A percentile compares a stretch with the other conserved stretches of the same genome.
phyloP scores from a whole-genome alignment of 2,888 invertebrate genomes.

The Chymomyza caudatula region DNA sequence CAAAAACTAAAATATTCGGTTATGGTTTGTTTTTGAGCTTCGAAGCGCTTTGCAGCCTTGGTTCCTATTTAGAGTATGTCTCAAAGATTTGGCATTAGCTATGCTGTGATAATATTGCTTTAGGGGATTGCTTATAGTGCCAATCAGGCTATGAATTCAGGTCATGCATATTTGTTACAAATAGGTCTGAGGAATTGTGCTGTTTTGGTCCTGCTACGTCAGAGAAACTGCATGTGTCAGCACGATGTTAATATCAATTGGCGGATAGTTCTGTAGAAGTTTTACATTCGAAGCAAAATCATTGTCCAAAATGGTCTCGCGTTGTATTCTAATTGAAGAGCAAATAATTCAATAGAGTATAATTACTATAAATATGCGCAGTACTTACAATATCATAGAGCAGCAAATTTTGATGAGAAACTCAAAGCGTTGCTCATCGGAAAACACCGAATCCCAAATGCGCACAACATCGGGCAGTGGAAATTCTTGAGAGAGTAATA shows the following conservation, averaged over 20 bases:
- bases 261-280: constrained; percentile 93
- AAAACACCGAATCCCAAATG: constrained; percentile 98
- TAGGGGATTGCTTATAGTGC: constrained; percentile 52
- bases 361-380: neutral
- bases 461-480: constrained; percentile 97
- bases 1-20: neutral
- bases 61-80: neutral
- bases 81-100: constrained; percentile 21
- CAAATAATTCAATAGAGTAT: neutral
- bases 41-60: neutral
- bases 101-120: constrained; percentile 7
- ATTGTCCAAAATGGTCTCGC: constrained; percentile 88
- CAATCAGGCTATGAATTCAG: constrained; percentile 32
- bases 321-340: constrained; percentile 83
- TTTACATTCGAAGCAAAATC: constrained; percentile 97
- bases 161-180: constrained; percentile 9
- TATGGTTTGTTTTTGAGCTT: neutral
- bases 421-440: constrained; percentile 92
- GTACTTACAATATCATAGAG: constrained; percentile 96
- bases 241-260: constrained; percentile 91
- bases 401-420: constrained; percentile 95
- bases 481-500: constrained; percentile 97
- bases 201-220: constrained; percentile 42
- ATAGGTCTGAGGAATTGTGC: neutral
- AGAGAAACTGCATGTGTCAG: constrained; percentile 85